Base-by-base conservation (phyloP, 2,113 vertebrate species). In the Aptenodytes patagonicus region DNA sequence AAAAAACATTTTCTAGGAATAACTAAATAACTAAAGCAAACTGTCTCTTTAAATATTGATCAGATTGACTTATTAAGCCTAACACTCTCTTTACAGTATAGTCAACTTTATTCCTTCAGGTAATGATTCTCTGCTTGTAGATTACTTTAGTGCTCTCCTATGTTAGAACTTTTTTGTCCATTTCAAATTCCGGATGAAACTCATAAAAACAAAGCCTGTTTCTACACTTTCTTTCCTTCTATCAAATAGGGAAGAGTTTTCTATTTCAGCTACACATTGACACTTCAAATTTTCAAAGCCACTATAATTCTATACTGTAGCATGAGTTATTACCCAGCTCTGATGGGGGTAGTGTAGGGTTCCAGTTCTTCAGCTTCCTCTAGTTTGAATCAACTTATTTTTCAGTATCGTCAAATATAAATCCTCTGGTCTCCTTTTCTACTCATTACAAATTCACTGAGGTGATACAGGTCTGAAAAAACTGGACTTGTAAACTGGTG, bases 1-100 rank as follows among this genome's bases (percentile, higher is more conserved):
- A 16, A 89, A 96, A 96, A 95, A 11, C 11, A 20, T 86, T 86
- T 84, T 87, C 81, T 62, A 94, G 69, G 49, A 97, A 92, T 47
- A 47, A 76, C 69, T 49, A 62, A 68, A 32, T 42, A 58, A 95
- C n/a, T 84, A 95, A 95, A 75, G 38, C 62, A 96, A 94, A 83
- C 46, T 55, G 31, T 70, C 44, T 93, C 17, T 75, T 95, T 89
- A 93, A 70, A 87, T 97, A 94, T 95, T 89, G 66, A 92, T 95
- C 72, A 90, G 70, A 83, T 72, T 68, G 77, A 70, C 28, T 83
- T 93, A 82, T 69, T 66, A 75, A 89, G 11, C 8, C 11, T 57
- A 57, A 72, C 46, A 91, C n/a, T 72, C 58, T 95, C 75, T 96
- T 96, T 93, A 87, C 72, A 89, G 25, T 15, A 8, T 42, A 47